These are phyloP conservation scores for Drosophila nebulosa DNA, from an alignment of 1,140 invertebrate species.

Conservation along the genomic window DNA sequence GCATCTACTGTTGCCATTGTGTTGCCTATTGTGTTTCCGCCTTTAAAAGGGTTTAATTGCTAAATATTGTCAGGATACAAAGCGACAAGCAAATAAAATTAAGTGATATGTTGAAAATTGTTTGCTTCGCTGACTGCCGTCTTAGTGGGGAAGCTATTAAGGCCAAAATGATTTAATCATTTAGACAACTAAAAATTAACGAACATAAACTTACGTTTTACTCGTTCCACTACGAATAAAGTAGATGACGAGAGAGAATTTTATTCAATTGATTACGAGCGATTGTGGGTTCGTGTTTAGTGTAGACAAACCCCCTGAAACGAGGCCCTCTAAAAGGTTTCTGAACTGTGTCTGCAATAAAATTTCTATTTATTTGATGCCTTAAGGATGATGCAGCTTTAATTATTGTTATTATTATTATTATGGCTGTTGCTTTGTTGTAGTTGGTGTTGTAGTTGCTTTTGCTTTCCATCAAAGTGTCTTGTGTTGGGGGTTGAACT, in stretches of 20 bases:
- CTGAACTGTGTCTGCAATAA: slow-evolving; percentile 47
- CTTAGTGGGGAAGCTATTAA: slow-evolving; percentile 19
- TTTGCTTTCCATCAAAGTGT: neutral
- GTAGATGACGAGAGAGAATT: neutral
- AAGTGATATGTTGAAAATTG: slow-evolving; percentile 36
- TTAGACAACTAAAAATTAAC: slow-evolving; percentile 24
- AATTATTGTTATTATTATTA: slow-evolving; percentile 49
- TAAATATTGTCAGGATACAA: slow-evolving; percentile 6
- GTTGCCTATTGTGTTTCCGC: slow-evolving; percentile 10
- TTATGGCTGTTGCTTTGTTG: slow-evolving; percentile 24
- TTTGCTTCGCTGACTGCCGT: slow-evolving; percentile 17
- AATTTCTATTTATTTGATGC: slow-evolving; percentile 15
- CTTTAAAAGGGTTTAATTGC: slow-evolving; percentile 46
- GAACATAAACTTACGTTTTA: slow-evolving; percentile 27
- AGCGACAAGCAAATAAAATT: slow-evolving; percentile 8
- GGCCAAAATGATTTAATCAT: slow-evolving; percentile 46
- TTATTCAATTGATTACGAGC: neutral
- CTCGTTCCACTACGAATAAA: slow-evolving; percentile 4
- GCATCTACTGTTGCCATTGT: slow-evolving; percentile 24
- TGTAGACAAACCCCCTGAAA: neutral
- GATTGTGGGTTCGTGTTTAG: neutral
- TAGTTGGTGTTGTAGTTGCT: slow-evolving; percentile 9
- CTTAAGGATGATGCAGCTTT: slow-evolving; percentile 58
- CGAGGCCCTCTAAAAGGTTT: slow-evolving; percentile 13
- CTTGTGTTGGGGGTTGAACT: slow-evolving; percentile 6